These are phyloP conservation scores for Loripinus fragilis DNA, from an alignment of 2,888 invertebrate species.

Conservation along the genomic window DNA sequence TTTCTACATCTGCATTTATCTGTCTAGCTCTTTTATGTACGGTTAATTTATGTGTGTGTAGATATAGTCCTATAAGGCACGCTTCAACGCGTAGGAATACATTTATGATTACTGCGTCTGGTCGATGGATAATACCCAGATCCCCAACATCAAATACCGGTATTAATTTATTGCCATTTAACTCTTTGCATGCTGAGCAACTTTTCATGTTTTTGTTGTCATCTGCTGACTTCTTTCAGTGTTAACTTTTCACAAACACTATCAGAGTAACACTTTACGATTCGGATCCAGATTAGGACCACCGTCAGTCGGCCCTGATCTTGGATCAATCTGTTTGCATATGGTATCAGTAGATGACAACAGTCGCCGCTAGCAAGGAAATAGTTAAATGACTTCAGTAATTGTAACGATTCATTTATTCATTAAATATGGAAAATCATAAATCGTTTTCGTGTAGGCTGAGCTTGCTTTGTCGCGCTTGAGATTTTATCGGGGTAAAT, in stretches of 20 bases:
- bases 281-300: too few species aligned
- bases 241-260: too few species aligned
- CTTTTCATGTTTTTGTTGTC: too few species aligned
- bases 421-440: conserved; percentile 2
- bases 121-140: not conserved
- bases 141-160: not conserved
- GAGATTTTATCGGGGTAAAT: not conserved
- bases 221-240: too few species aligned
- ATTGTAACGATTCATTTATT: not conserved
- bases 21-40: not conserved
- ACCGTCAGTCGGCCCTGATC: too few species aligned
- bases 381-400: conserved; percentile 13
- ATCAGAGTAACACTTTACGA: too few species aligned
- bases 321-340: too few species aligned
- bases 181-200: too few species aligned
- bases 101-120: not conserved
- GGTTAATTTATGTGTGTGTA: not conserved
- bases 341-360: too few species aligned
- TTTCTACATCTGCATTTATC: not conserved
- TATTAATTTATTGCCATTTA: conserved; percentile 14
- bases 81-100: not conserved
- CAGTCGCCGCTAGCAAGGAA: too few species aligned
- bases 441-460: not conserved
- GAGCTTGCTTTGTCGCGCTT: not conserved
- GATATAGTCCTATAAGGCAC: not conserved